Base-by-base conservation (phyloP, 2,113 vertebrate species). In the Ophiodon elongatus region DNA sequence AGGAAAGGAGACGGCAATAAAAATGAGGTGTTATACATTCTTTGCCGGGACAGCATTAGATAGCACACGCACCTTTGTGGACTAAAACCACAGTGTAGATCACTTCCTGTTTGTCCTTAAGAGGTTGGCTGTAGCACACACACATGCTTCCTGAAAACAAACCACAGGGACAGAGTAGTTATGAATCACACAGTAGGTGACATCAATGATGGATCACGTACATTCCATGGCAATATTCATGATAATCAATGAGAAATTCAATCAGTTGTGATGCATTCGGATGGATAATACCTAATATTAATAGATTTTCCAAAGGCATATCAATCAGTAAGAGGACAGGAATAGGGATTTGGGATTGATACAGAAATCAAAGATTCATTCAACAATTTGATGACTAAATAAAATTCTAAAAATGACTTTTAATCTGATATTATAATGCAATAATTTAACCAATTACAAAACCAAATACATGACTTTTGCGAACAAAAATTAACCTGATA, bases 61-160 rank as follows among this genome's bases (percentile, higher is more conserved):
- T n/a, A 19, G 7, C 33, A 35, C 2, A 82, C 83, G 27, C 75
- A 95, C 98, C 97, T 97, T 96, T 97, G 94, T 99, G 97, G 71
- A 99, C 92, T 81, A 97, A 96, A 76, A 96, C 93, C 9, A 98
- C 83, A 0, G 96, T 95, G 92, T 99, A 99, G 0, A 83, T 92
- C 68, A 96, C 69, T 83, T 97, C 96, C 56, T 94, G 90, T 73
- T 86, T 83, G 80, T 83, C 91, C 69, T 78, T 79, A 35, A 90
- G 79, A 33, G 94, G 90, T 0, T 94, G 94, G 87, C 95, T 96
- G 86, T 94, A 97, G 94, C 97, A 99, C 25, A 98, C 90, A 89
- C 96, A 98, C 85, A 99, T 93, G 80, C 97, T 96, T 88, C 98
- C 98, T 99, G 85, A 81, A 84, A 80, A 3, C 17, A 73, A 76